A percentile compares a stretch with the other conserved stretches of the same genome.
These are phyloP conservation scores for Amphibalanus amphitrite DNA, from an alignment of 1,140 invertebrate genomes.

Conservation along the genomic window DNA sequence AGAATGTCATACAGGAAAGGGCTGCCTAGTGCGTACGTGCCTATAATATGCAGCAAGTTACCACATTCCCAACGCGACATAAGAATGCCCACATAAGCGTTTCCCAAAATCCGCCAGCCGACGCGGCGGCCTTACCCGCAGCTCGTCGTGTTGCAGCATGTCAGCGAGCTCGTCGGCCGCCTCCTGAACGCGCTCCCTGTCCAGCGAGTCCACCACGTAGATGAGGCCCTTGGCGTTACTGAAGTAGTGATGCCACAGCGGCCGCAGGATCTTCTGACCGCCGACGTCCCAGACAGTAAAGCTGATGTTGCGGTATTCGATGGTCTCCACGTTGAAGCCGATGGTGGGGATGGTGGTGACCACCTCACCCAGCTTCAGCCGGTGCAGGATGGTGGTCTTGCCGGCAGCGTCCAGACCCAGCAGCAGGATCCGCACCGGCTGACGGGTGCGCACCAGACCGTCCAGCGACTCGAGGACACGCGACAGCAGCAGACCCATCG, in stretches of 20 bases:
- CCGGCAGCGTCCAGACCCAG: slow-evolving; percentile 40
- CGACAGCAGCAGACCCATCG: not conserved
- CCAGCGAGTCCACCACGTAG: slow-evolving; percentile 22
- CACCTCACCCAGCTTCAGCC: slow-evolving; percentile 41
- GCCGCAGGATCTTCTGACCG: slow-evolving; percentile 26
- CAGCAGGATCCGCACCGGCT: not conserved
- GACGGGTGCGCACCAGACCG: not conserved
- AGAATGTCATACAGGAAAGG: no score
- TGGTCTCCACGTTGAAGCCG: slow-evolving; percentile 28
- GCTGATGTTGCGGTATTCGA: slow-evolving; percentile 28
- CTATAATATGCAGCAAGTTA: no score
- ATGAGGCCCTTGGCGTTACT: slow-evolving; percentile 37
- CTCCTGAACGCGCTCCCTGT: slow-evolving; percentile 20
- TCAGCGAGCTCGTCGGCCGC: slow-evolving; percentile 19
- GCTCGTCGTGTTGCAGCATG: slow-evolving; percentile 11
- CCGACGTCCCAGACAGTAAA: slow-evolving; percentile 36
- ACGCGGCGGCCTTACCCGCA: not conserved
- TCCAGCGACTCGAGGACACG: not conserved
- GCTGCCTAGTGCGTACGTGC: no score
- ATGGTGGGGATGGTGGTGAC: slow-evolving; percentile 46
- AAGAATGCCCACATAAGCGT: no score
- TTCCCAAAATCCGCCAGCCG: no score
- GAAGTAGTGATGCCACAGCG: slow-evolving; percentile 43
- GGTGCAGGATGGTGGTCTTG: slow-evolving; percentile 43
- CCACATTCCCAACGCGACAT: no score